These are phyloP conservation scores for Trichoplusia ni DNA, from an alignment of 1,140 invertebrate genomes.

Conservation along the genomic window DNA sequence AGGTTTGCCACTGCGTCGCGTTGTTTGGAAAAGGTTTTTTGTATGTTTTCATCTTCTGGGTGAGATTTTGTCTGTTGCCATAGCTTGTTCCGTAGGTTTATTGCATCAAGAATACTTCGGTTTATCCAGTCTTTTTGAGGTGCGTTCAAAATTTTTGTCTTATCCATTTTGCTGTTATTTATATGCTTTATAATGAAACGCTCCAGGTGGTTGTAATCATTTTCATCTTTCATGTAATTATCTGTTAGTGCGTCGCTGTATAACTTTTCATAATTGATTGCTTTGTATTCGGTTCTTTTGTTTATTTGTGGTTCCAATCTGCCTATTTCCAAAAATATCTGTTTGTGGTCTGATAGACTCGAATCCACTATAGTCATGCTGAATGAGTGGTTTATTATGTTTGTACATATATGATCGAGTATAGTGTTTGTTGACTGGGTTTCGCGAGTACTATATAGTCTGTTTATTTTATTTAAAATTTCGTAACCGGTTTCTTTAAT, in stretches of 20 bases:
- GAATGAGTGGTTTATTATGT: conserved; percentile 36
- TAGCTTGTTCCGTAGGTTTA: conserved; percentile 30
- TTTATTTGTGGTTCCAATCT: conserved; percentile 5
- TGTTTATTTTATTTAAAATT: conserved; percentile 47
- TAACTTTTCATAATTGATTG: conserved; percentile 32
- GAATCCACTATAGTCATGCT: conserved; percentile 38
- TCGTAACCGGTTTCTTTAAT: conserved; percentile 38
- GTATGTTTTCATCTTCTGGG: neutral
- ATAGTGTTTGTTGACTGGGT: conserved; percentile 37
- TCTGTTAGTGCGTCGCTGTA: neutral
- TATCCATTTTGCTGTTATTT: conserved; percentile 27
- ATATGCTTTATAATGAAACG: conserved; percentile 21
- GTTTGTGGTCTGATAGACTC: conserved; percentile 42
- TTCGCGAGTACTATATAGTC: conserved; percentile 32
- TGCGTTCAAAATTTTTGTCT: conserved; percentile 38
- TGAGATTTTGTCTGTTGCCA: conserved; percentile 23
- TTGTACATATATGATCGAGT: conserved; percentile 42
- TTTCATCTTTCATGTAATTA: conserved; percentile 3
- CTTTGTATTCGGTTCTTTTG: conserved; percentile 20
- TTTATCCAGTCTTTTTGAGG: conserved; percentile 47
- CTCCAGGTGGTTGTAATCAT: conserved; percentile 26
- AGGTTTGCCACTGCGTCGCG: conserved; percentile 13
- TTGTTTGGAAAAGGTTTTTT: neutral
- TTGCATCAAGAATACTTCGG: conserved; percentile 37
- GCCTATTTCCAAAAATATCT: conserved; percentile 37